phyloP scores from a whole-genome alignment of 2,113 vertebrate species.

The Tretioscincus oriximinensis region DNA sequence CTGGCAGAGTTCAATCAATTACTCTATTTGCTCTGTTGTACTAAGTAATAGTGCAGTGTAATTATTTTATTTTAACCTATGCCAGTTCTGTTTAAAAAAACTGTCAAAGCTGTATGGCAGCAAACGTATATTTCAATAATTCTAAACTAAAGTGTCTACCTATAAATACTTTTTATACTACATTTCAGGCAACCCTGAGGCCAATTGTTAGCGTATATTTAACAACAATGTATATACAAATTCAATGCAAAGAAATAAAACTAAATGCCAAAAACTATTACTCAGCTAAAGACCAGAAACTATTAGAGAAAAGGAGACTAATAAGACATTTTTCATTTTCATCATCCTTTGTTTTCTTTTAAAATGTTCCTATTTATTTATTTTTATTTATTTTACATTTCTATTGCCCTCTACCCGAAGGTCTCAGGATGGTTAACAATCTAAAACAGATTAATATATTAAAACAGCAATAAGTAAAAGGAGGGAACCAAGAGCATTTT shows the following conservation, averaged over 20 bases:
- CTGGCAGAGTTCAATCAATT: conserved; percentile 43
- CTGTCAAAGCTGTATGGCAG: neutral
- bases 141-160: neutral
- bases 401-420: too few species aligned
- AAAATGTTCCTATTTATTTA: too few species aligned
- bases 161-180: neutral
- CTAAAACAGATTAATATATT: too few species aligned
- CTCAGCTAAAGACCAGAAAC: neutral
- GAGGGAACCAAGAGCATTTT: neutral
- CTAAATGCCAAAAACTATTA: neutral
- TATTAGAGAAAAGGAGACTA: neutral
- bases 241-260: neutral
- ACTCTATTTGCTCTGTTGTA: neutral
- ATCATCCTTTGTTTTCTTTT: too few species aligned
- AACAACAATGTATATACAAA: neutral
- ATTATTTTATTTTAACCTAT: conserved; percentile 4
- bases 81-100: neutral
- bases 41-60: neutral
- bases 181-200: conserved; percentile 13
- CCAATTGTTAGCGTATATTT: neutral
- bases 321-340: neutral
- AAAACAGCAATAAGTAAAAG: too few species aligned
- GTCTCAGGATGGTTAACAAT: too few species aligned
- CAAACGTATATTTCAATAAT: neutral
- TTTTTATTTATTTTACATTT: neutral